These are phyloP conservation scores for Maconellicoccus hirsutus DNA, from an alignment of 1,140 invertebrate species.

Conservation along the genomic window DNA sequence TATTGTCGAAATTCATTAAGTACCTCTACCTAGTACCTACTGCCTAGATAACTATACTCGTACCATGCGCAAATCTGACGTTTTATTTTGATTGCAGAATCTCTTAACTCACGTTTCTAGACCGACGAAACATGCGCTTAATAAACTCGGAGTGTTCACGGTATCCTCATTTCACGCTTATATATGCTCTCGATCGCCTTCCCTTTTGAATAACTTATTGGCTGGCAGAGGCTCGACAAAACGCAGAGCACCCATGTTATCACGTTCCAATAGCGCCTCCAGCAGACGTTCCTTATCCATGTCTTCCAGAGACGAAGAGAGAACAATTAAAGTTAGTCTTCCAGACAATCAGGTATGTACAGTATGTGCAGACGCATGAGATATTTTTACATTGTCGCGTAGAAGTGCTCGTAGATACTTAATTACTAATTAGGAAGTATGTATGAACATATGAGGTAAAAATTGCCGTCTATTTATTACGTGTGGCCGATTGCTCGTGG, in stretches of 20 bases:
- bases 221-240: slow-evolving; percentile 82
- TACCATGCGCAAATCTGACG: too few relatives aligned
- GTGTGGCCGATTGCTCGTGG: too few relatives aligned
- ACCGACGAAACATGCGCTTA: slow-evolving; percentile 85
- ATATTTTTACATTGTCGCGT: too few relatives aligned
- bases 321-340: slow-evolving; percentile 74
- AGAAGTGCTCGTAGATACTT: too few relatives aligned
- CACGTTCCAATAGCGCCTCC: slow-evolving; percentile 75
- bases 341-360: slow-evolving; percentile 63
- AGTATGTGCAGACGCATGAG: too few relatives aligned
- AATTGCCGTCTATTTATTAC: too few relatives aligned
- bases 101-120: slow-evolving; percentile 88
- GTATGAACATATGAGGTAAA: too few relatives aligned
- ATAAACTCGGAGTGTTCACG: slow-evolving; percentile 91
- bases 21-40: too few relatives aligned
- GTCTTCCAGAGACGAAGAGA: slow-evolving; percentile 70
- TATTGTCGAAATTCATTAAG: not conserved
- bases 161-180: slow-evolving; percentile 96
- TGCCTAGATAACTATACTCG: too few relatives aligned
- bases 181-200: slow-evolving; percentile 87
- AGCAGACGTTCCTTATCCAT: slow-evolving; percentile 59
- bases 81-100: slow-evolving; percentile 49
- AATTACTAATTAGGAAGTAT: too few relatives aligned
- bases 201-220: slow-evolving; percentile 79
- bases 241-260: slow-evolving; percentile 69